Conservation (phyloP, 35 echinoderm and acorn worm genomes). For the Ophioderma brevispina region DNA sequence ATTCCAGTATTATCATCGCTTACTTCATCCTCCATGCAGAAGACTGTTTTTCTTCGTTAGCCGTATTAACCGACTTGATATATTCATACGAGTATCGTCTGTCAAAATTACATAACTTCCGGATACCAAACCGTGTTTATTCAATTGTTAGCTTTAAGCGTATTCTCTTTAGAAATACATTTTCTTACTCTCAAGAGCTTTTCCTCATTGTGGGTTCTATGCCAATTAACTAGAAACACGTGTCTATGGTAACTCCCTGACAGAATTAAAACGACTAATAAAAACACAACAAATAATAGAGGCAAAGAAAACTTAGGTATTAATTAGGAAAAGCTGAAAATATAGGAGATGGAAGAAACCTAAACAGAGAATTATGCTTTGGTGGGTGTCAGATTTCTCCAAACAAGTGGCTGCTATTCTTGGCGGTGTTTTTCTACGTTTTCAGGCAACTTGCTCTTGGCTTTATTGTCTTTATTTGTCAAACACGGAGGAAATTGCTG, state of each 20-base stretch:
- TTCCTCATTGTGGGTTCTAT: neutral
- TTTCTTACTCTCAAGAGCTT: neutral
- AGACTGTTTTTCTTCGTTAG: too few species aligned
- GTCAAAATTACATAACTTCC: conserved; percentile 14
- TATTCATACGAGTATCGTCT: neutral
- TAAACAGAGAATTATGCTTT: conserved; percentile 6
- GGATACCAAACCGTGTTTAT: neutral
- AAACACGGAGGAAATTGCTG: neutral
- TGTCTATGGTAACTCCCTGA: neutral
- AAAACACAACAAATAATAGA: neutral
- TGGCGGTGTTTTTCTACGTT: neutral
- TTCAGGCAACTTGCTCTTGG: neutral
- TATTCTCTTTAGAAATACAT: neutral
- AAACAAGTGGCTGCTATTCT: neutral
- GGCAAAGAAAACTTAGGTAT: neutral
- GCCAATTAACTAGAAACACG: neutral
- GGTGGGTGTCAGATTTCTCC: neutral
- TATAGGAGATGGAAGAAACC: neutral
- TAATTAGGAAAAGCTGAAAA: conserved; percentile 11
- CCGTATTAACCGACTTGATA: too few species aligned
- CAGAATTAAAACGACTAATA: neutral
- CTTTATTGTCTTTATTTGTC: neutral
- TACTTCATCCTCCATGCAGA: too few species aligned
- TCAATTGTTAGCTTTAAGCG: neutral
- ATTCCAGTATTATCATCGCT: too few species aligned